phyloP scores from a whole-genome alignment of 2,797 vertebrate genomes.

The Coilia nasus region DNA sequence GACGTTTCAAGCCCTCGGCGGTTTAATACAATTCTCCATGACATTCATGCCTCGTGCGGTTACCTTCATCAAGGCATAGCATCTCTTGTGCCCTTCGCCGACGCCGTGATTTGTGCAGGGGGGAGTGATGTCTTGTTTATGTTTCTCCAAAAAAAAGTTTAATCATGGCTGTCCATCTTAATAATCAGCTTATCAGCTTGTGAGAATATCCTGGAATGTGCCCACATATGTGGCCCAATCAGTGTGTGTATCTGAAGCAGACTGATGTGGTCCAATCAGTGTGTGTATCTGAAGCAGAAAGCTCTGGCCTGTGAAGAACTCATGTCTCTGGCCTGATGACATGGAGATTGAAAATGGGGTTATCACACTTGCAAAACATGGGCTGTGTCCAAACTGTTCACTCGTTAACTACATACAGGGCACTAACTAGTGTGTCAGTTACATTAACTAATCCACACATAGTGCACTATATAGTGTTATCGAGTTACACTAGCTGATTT shows the following conservation, averaged over 20 bases:
- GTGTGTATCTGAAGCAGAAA: too few species aligned
- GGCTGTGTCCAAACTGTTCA: too few species aligned
- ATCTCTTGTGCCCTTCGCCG: background rate
- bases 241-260: background rate
- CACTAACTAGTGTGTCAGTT: too few species aligned
- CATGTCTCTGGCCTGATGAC: too few species aligned
- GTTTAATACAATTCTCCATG: slow-evolving; percentile 2
- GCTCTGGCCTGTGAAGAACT: too few species aligned
- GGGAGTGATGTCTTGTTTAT: slow-evolving; percentile 9
- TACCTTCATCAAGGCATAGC: background rate
- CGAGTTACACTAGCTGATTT: too few species aligned
- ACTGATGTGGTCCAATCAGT: background rate
- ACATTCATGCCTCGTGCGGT: background rate
- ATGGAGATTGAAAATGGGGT: too few species aligned
- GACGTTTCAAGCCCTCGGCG: slow-evolving; percentile 7
- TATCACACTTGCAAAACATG: too few species aligned
- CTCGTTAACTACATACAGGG: too few species aligned
- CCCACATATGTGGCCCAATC: background rate
- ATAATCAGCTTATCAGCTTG: background rate
- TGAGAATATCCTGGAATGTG: background rate
- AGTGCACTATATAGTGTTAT: too few species aligned
- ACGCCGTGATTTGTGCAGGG: background rate
- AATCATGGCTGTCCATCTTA: slow-evolving; percentile 5
- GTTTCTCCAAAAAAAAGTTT: slow-evolving; percentile 12
- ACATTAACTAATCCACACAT: too few species aligned